Conservation (phyloP, 2,888 invertebrate genomes). For the Cynaeus angustus region DNA sequence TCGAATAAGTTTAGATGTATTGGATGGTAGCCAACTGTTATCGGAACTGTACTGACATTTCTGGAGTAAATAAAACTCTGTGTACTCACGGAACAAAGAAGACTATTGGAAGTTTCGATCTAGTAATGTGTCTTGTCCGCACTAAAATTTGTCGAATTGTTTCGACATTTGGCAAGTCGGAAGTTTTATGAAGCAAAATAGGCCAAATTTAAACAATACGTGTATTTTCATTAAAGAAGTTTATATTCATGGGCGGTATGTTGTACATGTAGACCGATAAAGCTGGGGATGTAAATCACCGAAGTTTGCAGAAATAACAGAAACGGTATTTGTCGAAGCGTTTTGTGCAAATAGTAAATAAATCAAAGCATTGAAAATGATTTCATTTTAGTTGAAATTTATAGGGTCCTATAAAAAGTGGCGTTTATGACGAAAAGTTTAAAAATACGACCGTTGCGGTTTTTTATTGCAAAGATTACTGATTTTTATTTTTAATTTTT, state of each 20-base stretch:
- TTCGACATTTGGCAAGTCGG: slow-evolving; percentile 24
- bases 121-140: slow-evolving; percentile 33
- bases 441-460: too few species aligned
- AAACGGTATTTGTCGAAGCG: too few species aligned
- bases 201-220: slow-evolving; percentile 4
- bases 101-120: slow-evolving; percentile 22
- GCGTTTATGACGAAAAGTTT: too few species aligned
- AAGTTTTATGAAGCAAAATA: background rate
- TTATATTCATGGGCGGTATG: background rate
- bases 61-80: slow-evolving; percentile 20
- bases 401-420: too few species aligned
- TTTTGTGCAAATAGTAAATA: too few species aligned
- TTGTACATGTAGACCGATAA: background rate
- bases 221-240: background rate
- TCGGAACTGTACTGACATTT: slow-evolving; percentile 27
- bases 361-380: too few species aligned
- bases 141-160: slow-evolving; percentile 17
- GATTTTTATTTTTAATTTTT: too few species aligned
- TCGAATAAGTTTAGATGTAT: slow-evolving; percentile 37
- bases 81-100: slow-evolving; percentile 13
- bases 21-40: slow-evolving; percentile 40
- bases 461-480: too few species aligned
- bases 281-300: too few species aligned
- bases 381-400: too few species aligned
- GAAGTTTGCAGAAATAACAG: too few species aligned